Percentiles rank a stretch among this genome's conserved stretches.
phyloP scores from a whole-genome alignment of 2,888 invertebrate genomes.

The Carterocephalus palaemon region DNA sequence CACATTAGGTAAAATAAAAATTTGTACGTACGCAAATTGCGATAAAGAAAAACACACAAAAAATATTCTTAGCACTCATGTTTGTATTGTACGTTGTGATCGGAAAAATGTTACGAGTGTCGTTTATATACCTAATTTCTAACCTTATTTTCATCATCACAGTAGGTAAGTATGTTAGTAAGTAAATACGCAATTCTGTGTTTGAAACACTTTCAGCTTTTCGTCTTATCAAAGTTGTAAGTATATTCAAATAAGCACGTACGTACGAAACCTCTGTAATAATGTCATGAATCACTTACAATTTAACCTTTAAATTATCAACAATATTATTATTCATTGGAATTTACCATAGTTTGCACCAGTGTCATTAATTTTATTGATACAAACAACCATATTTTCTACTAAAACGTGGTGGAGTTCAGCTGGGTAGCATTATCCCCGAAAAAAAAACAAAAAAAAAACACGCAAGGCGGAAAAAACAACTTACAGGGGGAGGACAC shows the following conservation, averaged over 20 bases:
- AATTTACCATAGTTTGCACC: too few relatives aligned
- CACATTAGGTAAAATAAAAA: neutral
- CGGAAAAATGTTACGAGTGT: neutral
- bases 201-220: neutral
- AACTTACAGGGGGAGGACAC: too few relatives aligned
- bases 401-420: too few relatives aligned
- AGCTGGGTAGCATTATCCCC: too few relatives aligned
- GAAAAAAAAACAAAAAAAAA: too few relatives aligned
- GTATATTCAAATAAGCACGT: neutral
- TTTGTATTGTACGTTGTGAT: neutral
- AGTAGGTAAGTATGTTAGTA: too few relatives aligned
- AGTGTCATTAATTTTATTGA: too few relatives aligned
- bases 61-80: neutral
- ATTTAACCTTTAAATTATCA: too few relatives aligned
- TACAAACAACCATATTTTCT: too few relatives aligned
- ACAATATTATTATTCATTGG: too few relatives aligned
- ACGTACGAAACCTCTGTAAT: neutral
- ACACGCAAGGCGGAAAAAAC: too few relatives aligned
- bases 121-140: conserved; percentile 8
- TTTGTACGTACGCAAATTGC: conserved; percentile 4
- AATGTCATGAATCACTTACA: too few relatives aligned
- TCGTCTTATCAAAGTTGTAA: neutral
- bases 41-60: neutral
- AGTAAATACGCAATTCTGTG: neutral
- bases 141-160: conserved; percentile 1